A percentile compares a stretch with the other conserved stretches of the same genome.
These are phyloP conservation scores for Calcarius lapponicus DNA, from an alignment of 2,797 vertebrate genomes.

Conservation along the genomic window DNA sequence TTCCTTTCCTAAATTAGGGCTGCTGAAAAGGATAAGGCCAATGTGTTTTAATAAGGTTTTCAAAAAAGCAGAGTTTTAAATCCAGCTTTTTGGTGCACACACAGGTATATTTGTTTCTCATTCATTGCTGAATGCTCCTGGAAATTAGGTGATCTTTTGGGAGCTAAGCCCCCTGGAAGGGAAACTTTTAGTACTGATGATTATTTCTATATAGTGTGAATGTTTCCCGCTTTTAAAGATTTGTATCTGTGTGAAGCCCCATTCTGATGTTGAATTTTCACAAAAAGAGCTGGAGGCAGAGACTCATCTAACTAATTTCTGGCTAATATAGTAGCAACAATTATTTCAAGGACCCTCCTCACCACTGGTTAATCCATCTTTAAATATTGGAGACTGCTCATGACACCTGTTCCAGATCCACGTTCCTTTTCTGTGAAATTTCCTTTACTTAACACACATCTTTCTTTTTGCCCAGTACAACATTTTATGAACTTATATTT, in stretches of 20 bases:
- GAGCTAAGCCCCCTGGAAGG: not conserved
- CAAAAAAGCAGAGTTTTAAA: not conserved
- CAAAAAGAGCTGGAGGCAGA: not conserved
- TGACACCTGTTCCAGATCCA: not conserved
- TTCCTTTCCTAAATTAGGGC: not conserved
- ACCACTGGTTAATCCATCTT: not conserved
- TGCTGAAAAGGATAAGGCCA: not conserved
- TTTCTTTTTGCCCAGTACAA: not conserved
- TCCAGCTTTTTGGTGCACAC: not conserved
- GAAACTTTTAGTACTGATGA: not conserved
- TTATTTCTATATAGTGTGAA: not conserved
- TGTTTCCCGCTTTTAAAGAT: not conserved
- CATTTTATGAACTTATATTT: not conserved
- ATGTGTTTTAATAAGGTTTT: not conserved
- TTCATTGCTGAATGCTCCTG: not conserved
- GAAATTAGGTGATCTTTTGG: not conserved
- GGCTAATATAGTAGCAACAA: not conserved
- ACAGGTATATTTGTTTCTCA: accelerated
- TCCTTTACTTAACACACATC: not conserved
- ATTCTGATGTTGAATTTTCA: not conserved
- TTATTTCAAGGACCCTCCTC: not conserved
- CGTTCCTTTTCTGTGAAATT: not conserved
- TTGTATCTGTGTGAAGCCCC: not conserved
- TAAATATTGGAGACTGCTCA: not conserved
- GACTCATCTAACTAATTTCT: not conserved